phyloP scores from a whole-genome alignment of 2,888 invertebrate genomes.

The Phalangium opilio region DNA sequence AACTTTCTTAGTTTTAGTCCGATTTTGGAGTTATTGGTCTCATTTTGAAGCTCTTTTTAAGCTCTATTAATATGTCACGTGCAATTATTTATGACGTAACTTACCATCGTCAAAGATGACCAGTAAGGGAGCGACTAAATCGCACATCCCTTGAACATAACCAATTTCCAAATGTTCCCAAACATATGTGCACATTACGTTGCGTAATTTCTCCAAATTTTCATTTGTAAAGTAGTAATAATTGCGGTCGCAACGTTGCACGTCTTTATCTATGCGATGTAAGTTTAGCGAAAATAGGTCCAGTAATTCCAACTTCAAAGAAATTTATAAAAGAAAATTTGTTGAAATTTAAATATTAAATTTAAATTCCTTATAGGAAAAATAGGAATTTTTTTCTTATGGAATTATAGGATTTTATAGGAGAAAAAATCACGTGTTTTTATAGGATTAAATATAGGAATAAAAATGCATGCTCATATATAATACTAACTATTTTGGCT shows the following conservation, averaged over 20 bases:
- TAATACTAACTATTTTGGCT: too few species aligned
- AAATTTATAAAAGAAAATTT: neutral
- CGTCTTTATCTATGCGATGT: slow-evolving; percentile 91
- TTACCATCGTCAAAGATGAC: slow-evolving; percentile 71
- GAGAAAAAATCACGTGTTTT: too few species aligned
- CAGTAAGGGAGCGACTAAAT: slow-evolving; percentile 76
- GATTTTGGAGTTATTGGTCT: too few species aligned
- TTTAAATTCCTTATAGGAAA: too few species aligned
- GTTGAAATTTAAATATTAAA: neutral
- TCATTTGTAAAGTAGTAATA: slow-evolving; percentile 74
- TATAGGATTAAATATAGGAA: too few species aligned
- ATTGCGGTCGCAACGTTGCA: slow-evolving; percentile 85
- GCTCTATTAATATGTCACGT: neutral
- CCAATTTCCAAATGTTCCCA: slow-evolving; percentile 89
- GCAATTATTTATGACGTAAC: slow-evolving; percentile 2
- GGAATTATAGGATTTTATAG: too few species aligned
- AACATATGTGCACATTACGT: slow-evolving; percentile 95
- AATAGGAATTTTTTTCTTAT: too few species aligned
- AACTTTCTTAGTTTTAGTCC: too few species aligned
- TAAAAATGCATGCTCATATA: too few species aligned
- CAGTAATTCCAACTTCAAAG: slow-evolving; percentile 53
- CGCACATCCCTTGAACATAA: slow-evolving; percentile 97
- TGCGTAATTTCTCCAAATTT: slow-evolving; percentile 78
- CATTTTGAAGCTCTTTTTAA: too few species aligned
- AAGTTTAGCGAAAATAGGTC: slow-evolving; percentile 73